phyloP scores from a whole-genome alignment of 2,797 vertebrate genomes.

The Poeciliopsis paucimaculata region DNA sequence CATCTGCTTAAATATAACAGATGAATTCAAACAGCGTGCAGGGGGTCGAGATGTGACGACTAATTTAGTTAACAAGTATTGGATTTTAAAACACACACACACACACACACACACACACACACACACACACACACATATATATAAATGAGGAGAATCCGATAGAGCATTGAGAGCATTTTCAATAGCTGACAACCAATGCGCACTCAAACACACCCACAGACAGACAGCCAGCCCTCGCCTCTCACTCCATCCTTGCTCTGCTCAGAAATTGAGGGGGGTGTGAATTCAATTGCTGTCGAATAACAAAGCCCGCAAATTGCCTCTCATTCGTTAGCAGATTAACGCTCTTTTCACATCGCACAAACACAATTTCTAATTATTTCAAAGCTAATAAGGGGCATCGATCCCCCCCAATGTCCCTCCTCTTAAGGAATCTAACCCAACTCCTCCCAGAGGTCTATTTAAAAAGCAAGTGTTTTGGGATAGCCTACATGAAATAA shows the following conservation, averaged over 20 bases:
- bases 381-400: slow-evolving; percentile 72
- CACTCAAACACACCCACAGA: slow-evolving; percentile 72
- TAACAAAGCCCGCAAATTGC: slow-evolving; percentile 67
- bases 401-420: slow-evolving; percentile 51
- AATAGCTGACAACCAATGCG: slow-evolving; percentile 63
- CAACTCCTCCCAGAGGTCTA: slow-evolving; percentile 68
- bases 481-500: slow-evolving; percentile 16
- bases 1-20: slow-evolving; percentile 40
- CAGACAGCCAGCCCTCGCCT: slow-evolving; percentile 50
- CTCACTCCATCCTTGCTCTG: slow-evolving; percentile 53
- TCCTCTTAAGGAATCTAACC: slow-evolving; percentile 56
- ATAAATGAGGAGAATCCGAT: slow-evolving; percentile 60
- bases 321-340: slow-evolving; percentile 69
- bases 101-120: background rate
- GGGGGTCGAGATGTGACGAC: slow-evolving; percentile 26
- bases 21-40: slow-evolving; percentile 35
- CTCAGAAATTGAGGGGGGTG: slow-evolving; percentile 21
- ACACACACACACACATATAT: background rate
- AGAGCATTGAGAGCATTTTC: slow-evolving; percentile 60
- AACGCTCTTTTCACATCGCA: slow-evolving; percentile 58
- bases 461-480: slow-evolving; percentile 20
- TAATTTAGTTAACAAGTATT: slow-evolving; percentile 61
- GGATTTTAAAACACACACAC: slow-evolving; percentile 36
- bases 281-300: slow-evolving; percentile 67
- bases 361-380: slow-evolving; percentile 72